A percentile compares a stretch with the other conserved stretches of the same genome.
These are phyloP conservation scores for Datnioides undecimradiatus DNA, from an alignment of 2,113 vertebrate species.

Conservation along the genomic window DNA sequence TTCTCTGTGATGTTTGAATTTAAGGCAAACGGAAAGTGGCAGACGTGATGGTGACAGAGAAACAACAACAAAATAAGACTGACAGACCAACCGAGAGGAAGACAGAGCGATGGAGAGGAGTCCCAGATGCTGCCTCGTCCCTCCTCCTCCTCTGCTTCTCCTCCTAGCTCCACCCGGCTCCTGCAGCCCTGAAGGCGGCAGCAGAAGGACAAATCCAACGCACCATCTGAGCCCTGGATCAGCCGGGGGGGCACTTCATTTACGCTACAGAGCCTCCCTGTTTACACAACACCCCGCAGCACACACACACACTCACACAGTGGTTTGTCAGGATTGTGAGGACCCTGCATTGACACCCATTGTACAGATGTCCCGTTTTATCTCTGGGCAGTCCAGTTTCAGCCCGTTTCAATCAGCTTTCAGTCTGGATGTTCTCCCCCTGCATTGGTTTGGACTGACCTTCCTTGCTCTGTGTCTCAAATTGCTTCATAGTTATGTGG, in stretches of 20 bases:
- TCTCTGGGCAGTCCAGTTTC: neutral
- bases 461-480: neutral
- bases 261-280: slow-evolving; percentile 67
- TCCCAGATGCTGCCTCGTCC: slow-evolving; percentile 36
- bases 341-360: slow-evolving; percentile 19
- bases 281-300: slow-evolving; percentile 61
- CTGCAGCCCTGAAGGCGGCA: slow-evolving; percentile 53
- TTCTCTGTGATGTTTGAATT: neutral
- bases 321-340: slow-evolving; percentile 3
- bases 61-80: neutral
- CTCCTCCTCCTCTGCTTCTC: neutral
- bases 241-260: slow-evolving; percentile 60
- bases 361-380: slow-evolving; percentile 15
- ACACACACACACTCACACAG: neutral
- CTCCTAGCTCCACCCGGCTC: slow-evolving; percentile 53
- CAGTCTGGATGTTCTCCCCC: too few relatives aligned
- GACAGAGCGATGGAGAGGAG: neutral
- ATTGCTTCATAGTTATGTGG: neutral
- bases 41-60: neutral
- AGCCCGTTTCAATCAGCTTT: neutral
- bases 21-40: neutral
- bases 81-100: neutral
- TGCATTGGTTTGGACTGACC: neutral
- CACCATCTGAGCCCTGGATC: slow-evolving; percentile 67
- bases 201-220: slow-evolving; percentile 66